Base-by-base conservation (phyloP, 2,797 vertebrate genomes). In the Chelon labrosus region DNA sequence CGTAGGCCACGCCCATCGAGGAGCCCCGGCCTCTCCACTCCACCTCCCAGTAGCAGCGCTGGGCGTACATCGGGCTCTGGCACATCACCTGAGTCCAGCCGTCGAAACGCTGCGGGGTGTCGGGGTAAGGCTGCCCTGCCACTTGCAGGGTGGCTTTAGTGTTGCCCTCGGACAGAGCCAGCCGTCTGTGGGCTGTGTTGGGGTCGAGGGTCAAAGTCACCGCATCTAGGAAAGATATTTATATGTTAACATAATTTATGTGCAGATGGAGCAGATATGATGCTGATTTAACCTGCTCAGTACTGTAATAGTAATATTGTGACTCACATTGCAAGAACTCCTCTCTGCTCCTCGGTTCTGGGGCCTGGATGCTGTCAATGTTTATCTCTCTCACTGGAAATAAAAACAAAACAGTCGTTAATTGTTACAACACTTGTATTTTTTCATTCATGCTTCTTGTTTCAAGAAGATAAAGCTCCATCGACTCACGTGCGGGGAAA, bases 1-100 rank as follows among this genome's bases (percentile, higher is more conserved):
- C 74, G 0, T 94, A 93, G 44, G 87, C 90, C 10, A 95, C 91
- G 2, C 94, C 94, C 63, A 95, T 49, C 0, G 93, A 93, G 1
- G 94, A 95, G 37, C 95, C 94, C 1, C 88, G 79, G 1, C 94
- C 94, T 10, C 94, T 68, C 94, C 95, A 95, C 65, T 95, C 94
- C 73, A 94, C 94, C 88, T 95, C 95, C 95, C 95, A 95, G 82
- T 95, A 95, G 55, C 89, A 93, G 66, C 91, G 93, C 37, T 87
- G 71, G 9, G 31, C 73, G 2, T 37, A 38, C 20, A 94, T 75
- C 0, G 91, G 86, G 27, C 73, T 75, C 20, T 70, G 64, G 77
- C 93, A 93, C 79, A 95, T 82, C 68, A 94, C 91, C 81, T 95
- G 95, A 0, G 91, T 95, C 94, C 94, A 95, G 65, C 93, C 85